phyloP scores from a whole-genome alignment of 2,888 invertebrate genomes.

The Strigamia crassipes region DNA sequence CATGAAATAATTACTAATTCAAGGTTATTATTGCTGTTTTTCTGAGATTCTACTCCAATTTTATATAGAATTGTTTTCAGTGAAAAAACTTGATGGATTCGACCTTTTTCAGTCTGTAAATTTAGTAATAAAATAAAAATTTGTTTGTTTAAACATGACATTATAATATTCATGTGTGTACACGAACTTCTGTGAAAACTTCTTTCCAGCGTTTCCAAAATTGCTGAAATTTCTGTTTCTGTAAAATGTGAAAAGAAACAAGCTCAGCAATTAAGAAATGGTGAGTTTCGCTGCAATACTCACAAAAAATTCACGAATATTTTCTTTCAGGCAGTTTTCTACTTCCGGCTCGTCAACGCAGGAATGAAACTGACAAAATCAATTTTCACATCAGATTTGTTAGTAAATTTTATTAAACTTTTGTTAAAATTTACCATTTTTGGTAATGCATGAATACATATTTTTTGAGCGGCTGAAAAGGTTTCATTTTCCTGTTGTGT shows the following conservation, averaged over 20 bases:
- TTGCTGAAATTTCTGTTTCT: not conserved
- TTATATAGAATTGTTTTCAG: not conserved
- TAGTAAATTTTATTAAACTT: not conserved
- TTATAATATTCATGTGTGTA: not conserved
- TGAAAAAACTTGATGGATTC: slow-evolving; percentile 7
- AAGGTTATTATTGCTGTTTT: not conserved
- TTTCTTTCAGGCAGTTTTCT: not conserved
- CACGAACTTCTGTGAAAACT: not conserved
- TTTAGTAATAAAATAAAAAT: not conserved
- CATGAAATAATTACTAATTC: not conserved
- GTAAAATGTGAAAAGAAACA: not conserved
- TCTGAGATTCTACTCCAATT: not conserved
- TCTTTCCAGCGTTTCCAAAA: slow-evolving; percentile 12
- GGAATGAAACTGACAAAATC: not conserved
- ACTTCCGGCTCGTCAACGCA: not conserved
- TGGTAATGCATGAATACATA: not conserved
- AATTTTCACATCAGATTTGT: not conserved
- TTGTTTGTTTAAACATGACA: not conserved
- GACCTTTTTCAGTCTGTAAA: not conserved
- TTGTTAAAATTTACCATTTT: not conserved
- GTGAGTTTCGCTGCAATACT: not conserved
- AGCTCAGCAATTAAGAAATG: not conserved
- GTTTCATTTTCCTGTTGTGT: not conserved
- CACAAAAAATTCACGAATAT: not conserved
- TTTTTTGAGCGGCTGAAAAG: not conserved